Percentiles rank a stretch among this genome's conserved stretches.
phyloP scores from a whole-genome alignment of 1,140 invertebrate species.

The Drosophila neocordata region DNA sequence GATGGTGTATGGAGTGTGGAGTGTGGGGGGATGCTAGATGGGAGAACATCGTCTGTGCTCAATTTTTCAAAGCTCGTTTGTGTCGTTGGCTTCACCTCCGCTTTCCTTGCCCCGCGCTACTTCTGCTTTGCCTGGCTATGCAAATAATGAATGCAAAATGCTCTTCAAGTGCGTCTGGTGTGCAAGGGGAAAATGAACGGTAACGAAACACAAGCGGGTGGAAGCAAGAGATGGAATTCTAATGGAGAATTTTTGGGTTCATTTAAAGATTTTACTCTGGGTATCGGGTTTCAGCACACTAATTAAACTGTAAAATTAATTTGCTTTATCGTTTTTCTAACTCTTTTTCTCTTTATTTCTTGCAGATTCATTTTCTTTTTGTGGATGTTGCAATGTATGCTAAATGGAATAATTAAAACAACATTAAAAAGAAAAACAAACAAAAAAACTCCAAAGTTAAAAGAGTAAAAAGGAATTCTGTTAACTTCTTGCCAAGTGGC shows the following conservation, averaged over 20 bases:
- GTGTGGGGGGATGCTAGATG: neutral
- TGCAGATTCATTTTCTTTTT: too few relatives aligned
- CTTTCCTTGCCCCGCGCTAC: neutral
- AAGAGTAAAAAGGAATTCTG: too few relatives aligned
- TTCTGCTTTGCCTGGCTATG: slow-evolving; percentile 47
- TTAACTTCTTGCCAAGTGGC: too few relatives aligned
- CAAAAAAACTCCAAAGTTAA: too few relatives aligned
- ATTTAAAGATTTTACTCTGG: slow-evolving; percentile 3
- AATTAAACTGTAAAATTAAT: slow-evolving; percentile 64
- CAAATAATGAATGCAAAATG: slow-evolving; percentile 80
- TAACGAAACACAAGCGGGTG: too few relatives aligned
- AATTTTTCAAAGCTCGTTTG: slow-evolving; percentile 78
- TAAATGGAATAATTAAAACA: neutral
- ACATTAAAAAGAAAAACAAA: too few relatives aligned
- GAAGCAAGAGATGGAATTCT: neutral
- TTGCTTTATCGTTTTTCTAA: slow-evolving; percentile 17
- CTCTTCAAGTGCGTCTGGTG: slow-evolving; percentile 64
- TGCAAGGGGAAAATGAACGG: neutral
- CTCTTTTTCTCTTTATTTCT: slow-evolving; percentile 20
- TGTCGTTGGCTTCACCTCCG: slow-evolving; percentile 46
- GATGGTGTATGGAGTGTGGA: too few relatives aligned
- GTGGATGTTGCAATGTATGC: neutral
- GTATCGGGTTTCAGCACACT: slow-evolving; percentile 12
- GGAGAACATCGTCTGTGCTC: slow-evolving; percentile 48
- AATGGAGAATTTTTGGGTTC: slow-evolving; percentile 6